Conservation (phyloP, 2,888 invertebrate species). For the Agrotis segetum region DNA sequence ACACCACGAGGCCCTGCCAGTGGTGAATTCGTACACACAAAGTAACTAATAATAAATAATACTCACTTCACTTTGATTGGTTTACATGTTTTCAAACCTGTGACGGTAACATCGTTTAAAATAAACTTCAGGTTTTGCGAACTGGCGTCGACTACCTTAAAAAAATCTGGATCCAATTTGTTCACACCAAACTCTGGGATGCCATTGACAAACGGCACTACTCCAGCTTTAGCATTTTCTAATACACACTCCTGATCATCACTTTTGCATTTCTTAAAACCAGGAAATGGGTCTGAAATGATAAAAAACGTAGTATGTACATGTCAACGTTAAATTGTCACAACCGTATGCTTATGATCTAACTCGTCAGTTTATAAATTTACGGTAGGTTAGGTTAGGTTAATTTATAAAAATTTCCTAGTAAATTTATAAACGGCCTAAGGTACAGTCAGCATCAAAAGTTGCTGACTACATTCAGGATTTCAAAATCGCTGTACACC, state of each 20-base stretch:
- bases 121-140: conserved; percentile 44
- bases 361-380: no score
- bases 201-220: conserved; percentile 25
- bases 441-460: no score
- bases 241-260: conserved; percentile 27
- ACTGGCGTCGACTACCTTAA: conserved; percentile 38
- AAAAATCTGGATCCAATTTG: conserved; percentile 43
- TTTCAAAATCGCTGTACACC: no score
- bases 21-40: no score
- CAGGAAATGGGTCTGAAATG: conserved; percentile 44
- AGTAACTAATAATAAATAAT: neutral
- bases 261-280: conserved; percentile 35
- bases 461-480: no score
- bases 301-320: neutral
- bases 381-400: no score
- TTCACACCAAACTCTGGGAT: conserved; percentile 20
- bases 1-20: no score
- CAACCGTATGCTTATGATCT: no score
- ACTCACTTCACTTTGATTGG: conserved; percentile 33
- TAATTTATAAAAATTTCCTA: no score
- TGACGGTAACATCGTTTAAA: conserved; percentile 14
- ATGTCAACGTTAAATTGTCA: no score
- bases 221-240: conserved; percentile 17
- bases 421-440: no score
- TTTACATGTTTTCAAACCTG: conserved; percentile 41